These are phyloP conservation scores for Thalassaphorura encarpata DNA, from an alignment of 1,140 invertebrate species.

Conservation along the genomic window DNA sequence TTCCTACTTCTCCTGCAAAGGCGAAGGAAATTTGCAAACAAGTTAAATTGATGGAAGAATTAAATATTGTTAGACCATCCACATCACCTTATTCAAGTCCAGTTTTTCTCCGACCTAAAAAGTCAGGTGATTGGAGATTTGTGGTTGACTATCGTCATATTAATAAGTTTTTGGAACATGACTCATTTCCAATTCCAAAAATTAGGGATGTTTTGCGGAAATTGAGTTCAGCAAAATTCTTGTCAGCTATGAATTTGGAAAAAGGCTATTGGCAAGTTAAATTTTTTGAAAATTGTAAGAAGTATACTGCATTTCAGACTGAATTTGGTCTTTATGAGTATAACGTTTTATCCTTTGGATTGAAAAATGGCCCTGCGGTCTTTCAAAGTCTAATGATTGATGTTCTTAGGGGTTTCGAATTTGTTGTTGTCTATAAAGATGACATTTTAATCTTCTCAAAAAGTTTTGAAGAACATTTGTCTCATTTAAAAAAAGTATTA, in stretches of 20 bases:
- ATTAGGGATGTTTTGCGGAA: constrained; percentile 1
- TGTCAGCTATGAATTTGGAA: constrained; percentile 11
- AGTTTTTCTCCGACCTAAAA: too few species aligned
- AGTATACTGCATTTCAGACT: constrained; percentile 34
- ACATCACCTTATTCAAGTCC: too few species aligned
- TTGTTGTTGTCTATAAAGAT: constrained; percentile 42
- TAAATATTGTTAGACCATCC: too few species aligned
- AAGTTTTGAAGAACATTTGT: constrained; percentile 32
- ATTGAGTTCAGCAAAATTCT: constrained; percentile 3
- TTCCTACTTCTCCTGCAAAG: too few species aligned
- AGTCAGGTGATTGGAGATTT: too few species aligned
- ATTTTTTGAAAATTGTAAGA: not conserved
- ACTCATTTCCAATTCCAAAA: constrained; percentile 15
- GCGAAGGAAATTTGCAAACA: too few species aligned
- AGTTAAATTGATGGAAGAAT: too few species aligned
- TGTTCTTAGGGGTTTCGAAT: constrained; percentile 36
- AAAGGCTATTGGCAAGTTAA: constrained; percentile 20
- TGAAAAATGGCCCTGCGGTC: constrained; percentile 40
- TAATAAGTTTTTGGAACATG: constrained; percentile 1
- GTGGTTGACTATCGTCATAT: constrained; percentile 11
- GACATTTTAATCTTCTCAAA: constrained; percentile 44
- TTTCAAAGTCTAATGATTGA: constrained; percentile 45
- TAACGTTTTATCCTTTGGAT: constrained; percentile 38
- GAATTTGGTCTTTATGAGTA: constrained; percentile 37
- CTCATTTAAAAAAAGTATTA: constrained; percentile 29